Percentiles rank a stretch among this genome's conserved stretches.
These are phyloP conservation scores for Andrena praecox DNA, from an alignment of 2,888 invertebrate species.

Conservation along the genomic window DNA sequence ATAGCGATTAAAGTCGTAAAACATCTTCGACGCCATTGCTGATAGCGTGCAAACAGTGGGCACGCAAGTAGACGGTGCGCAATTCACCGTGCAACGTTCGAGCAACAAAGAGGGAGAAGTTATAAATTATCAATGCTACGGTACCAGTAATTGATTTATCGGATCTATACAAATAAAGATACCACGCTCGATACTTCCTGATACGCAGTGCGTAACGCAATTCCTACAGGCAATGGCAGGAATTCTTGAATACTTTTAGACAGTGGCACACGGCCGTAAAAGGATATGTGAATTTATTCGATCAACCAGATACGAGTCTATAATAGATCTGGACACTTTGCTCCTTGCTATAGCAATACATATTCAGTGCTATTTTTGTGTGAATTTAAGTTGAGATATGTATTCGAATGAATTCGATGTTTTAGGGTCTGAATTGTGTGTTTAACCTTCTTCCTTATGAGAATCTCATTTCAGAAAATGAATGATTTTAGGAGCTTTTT, in stretches of 20 bases:
- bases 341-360: background rate
- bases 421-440: no score
- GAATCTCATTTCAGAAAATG: no score
- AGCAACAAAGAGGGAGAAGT: conserved; percentile 37
- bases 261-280: background rate
- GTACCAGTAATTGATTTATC: conserved; percentile 53
- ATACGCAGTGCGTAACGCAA: conserved; percentile 33
- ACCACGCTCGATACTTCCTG: conserved; percentile 35
- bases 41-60: conserved; percentile 39
- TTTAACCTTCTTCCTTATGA: no score
- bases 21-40: conserved; percentile 37
- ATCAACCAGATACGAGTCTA: background rate
- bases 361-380: background rate
- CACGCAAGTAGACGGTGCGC: conserved; percentile 9
- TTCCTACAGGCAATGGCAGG: background rate
- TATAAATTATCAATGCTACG: conserved; percentile 45
- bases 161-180: conserved; percentile 51
- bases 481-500: no score
- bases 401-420: no score
- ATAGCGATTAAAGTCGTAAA: conserved; percentile 50
- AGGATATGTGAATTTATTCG: conserved; percentile 3
- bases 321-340: background rate
- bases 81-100: conserved; percentile 22
- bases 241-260: background rate
- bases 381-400: no score